These are phyloP conservation scores for Operophtera brumata DNA, from an alignment of 2,888 invertebrate species.

Conservation along the genomic window DNA sequence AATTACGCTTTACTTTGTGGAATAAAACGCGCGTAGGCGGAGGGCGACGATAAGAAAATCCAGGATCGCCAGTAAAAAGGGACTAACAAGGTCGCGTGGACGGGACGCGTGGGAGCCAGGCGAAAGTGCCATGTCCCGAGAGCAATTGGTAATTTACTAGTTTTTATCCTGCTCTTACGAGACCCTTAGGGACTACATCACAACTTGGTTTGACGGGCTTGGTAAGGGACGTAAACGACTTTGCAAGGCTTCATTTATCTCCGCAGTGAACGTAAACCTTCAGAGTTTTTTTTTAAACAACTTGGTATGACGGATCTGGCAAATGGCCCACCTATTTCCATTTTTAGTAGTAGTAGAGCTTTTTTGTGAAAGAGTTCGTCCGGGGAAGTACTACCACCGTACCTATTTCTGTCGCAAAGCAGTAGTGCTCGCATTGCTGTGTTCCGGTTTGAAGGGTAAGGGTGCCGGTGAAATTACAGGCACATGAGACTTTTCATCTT, in stretches of 20 bases:
- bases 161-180: slow-evolving; percentile 30
- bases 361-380: no score
- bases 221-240: not conserved
- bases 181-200: slow-evolving; percentile 16
- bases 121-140: slow-evolving; percentile 36
- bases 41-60: slow-evolving; percentile 37
- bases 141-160: slow-evolving; percentile 40
- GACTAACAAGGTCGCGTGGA: slow-evolving; percentile 27
- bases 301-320: no score
- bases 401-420: no score
- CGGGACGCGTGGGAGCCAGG: slow-evolving; percentile 34
- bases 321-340: no score
- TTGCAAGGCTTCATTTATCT: not conserved
- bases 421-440: no score
- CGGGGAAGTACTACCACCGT: no score
- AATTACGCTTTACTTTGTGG: slow-evolving; percentile 22
- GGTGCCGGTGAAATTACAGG: no score
- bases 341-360: no score
- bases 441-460: no score
- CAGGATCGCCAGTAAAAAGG: slow-evolving; percentile 42
- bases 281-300: no score
- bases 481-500: no score
- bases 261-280: not conserved
- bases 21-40: slow-evolving; percentile 42
- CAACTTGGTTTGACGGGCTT: slow-evolving; percentile 7